Percentiles rank a stretch among this genome's conserved stretches.
Evolutionary conservation across 2,797 vertebrate species (phyloP).

Genomic region (Staurois parvus): DNA sequence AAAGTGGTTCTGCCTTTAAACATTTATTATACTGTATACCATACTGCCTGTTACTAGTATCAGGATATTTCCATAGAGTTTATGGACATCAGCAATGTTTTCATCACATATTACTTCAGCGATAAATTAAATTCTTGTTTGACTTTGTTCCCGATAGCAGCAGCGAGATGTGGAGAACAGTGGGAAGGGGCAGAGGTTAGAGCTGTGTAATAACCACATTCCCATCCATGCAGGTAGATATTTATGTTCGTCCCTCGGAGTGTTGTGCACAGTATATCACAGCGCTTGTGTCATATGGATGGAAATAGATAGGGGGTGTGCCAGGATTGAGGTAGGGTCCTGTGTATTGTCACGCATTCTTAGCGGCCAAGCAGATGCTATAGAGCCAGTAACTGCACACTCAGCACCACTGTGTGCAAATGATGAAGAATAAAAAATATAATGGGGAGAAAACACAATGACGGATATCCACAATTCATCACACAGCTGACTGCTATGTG

Average conservation of each 20-base stretch:
- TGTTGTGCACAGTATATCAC: neutral
- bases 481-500: constrained; percentile 45
- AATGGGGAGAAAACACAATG: constrained; percentile 46
- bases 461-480: constrained; percentile 58
- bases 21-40: neutral
- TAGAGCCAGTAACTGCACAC: constrained; percentile 52
- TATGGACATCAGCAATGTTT: neutral
- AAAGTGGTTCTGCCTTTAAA: too few species aligned
- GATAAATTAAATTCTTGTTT: constrained; percentile 7
- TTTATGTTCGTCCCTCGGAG: constrained; percentile 23
- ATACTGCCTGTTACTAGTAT: neutral
- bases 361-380: neutral
- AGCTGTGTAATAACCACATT: constrained; percentile 31
- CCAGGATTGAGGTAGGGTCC: constrained; percentile 16
- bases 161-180: neutral
- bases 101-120: neutral
- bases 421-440: constrained; percentile 50
- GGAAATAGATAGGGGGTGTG: constrained; percentile 19
- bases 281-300: constrained; percentile 2
- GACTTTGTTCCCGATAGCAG: constrained; percentile 6
- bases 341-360: constrained; percentile 42
- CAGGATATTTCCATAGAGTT: neutral
- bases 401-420: constrained; percentile 50
- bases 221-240: constrained; percentile 24
- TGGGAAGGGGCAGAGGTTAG: constrained; percentile 16